Percentiles rank a stretch among this genome's conserved stretches.
These are phyloP conservation scores for Hypomesus transpacificus DNA, from an alignment of 2,113 vertebrate species.

Conservation along the genomic window DNA sequence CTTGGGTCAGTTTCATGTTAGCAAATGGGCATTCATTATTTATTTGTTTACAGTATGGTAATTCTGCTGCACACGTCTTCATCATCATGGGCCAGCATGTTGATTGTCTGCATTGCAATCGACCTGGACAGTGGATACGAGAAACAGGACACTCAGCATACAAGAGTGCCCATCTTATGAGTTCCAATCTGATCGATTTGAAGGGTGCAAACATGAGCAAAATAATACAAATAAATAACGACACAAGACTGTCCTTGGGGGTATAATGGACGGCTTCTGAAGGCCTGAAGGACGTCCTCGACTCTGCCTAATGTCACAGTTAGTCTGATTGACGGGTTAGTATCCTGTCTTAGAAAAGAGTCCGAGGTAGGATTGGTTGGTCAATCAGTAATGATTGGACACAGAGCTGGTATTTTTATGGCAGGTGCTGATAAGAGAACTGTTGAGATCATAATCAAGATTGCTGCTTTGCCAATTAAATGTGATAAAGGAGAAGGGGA, in stretches of 20 bases:
- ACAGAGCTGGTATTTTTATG: conserved; percentile 37
- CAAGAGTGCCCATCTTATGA: too few relatives aligned
- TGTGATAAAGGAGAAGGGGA: conserved; percentile 48
- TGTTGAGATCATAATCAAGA: conserved; percentile 59
- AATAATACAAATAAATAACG: too few relatives aligned
- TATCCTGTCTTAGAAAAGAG: conserved; percentile 36
- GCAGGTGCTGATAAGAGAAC: conserved; percentile 40
- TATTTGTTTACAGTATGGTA: not conserved
- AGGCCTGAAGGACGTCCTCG: not conserved
- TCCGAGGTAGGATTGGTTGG: conserved; percentile 26
- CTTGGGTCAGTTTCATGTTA: conserved; percentile 36
- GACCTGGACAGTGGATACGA: too few relatives aligned
- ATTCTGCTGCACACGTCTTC: not conserved
- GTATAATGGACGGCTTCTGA: too few relatives aligned
- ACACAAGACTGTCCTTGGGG: too few relatives aligned
- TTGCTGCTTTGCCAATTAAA: conserved; percentile 58
- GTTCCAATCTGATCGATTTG: too few relatives aligned
- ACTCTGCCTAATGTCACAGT: conserved; percentile 40
- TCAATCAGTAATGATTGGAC: conserved; percentile 51
- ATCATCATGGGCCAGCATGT: too few relatives aligned
- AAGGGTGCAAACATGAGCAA: too few relatives aligned
- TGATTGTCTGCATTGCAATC: too few relatives aligned
- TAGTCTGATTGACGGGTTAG: conserved; percentile 26
- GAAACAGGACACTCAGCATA: too few relatives aligned
- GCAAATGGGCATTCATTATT: not conserved